phyloP scores from a whole-genome alignment of 2,797 vertebrate genomes.

The Erithacus rubecula region DNA sequence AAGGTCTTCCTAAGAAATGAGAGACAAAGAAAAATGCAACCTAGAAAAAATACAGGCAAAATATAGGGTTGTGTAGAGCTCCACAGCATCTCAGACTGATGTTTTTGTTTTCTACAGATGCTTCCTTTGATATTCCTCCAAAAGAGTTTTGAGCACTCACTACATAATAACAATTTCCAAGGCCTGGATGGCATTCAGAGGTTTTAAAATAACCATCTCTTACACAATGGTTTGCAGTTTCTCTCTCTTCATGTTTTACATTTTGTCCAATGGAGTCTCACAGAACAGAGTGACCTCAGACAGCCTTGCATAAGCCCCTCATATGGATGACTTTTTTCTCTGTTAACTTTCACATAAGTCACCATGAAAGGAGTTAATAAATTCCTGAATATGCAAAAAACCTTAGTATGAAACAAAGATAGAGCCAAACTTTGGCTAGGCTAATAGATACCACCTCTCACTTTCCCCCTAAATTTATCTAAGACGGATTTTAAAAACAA shows the following conservation, averaged over 20 bases:
- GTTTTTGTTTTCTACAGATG: neutral
- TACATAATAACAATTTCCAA: conserved; percentile 3
- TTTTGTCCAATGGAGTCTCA: neutral
- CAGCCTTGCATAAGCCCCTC: neutral
- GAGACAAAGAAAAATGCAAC: neutral
- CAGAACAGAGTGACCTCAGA: neutral
- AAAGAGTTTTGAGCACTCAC: neutral
- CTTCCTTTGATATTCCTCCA: neutral
- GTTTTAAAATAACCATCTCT: neutral
- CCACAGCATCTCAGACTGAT: neutral
- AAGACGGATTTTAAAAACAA: neutral
- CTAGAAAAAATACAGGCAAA: neutral
- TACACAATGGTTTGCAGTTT: neutral
- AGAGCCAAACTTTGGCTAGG: neutral
- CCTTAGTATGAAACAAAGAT: neutral
- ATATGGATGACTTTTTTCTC: neutral
- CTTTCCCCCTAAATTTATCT: neutral
- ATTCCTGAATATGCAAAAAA: neutral
- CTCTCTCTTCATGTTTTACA: neutral
- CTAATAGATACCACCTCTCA: neutral
- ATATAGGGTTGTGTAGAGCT: neutral
- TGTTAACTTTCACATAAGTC: neutral
- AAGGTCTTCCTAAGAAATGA: neutral
- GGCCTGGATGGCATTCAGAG: neutral
- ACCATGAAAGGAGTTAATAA: neutral